Conservation (phyloP, 2,113 vertebrate genomes). For the Etia nguti region DNA sequence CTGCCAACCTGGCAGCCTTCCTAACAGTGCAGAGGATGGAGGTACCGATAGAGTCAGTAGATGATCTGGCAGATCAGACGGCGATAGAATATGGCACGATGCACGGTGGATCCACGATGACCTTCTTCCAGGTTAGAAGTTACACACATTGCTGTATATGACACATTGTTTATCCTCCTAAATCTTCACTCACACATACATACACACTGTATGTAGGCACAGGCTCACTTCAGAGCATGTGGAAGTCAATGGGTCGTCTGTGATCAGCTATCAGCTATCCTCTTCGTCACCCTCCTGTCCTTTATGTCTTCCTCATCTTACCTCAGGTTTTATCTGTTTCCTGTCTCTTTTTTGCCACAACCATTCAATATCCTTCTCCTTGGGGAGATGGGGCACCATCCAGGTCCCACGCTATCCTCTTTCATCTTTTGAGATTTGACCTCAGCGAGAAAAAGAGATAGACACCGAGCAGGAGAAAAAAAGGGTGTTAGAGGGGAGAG, state of each 20-base stretch:
- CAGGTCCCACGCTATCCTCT: background rate
- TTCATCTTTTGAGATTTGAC: constrained; percentile 30
- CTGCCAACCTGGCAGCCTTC: constrained; percentile 95
- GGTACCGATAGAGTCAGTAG: constrained; percentile 94
- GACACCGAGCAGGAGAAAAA: background rate
- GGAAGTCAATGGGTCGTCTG: constrained; percentile 41
- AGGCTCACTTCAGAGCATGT: background rate
- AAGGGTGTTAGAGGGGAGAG: background rate
- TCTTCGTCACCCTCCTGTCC: constrained; percentile 32
- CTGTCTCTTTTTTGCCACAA: constrained; percentile 40
- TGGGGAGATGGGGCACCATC: background rate
- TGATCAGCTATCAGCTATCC: constrained; percentile 34
- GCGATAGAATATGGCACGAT: constrained; percentile 97
- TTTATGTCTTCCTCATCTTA: constrained; percentile 16
- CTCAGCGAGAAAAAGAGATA: background rate
- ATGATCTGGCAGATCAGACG: constrained; percentile 96
- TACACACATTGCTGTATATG: background rate
- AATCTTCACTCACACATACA: background rate
- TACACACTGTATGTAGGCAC: background rate
- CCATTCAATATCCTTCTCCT: constrained; percentile 48
- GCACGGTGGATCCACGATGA: constrained; percentile 98
- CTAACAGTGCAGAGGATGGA: constrained; percentile 97
- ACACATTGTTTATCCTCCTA: background rate
- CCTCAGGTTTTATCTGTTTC: constrained; percentile 48
- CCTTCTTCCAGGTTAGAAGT: constrained; percentile 92